phyloP scores from a whole-genome alignment of 2,888 invertebrate species.

The Pollenia labialis region DNA sequence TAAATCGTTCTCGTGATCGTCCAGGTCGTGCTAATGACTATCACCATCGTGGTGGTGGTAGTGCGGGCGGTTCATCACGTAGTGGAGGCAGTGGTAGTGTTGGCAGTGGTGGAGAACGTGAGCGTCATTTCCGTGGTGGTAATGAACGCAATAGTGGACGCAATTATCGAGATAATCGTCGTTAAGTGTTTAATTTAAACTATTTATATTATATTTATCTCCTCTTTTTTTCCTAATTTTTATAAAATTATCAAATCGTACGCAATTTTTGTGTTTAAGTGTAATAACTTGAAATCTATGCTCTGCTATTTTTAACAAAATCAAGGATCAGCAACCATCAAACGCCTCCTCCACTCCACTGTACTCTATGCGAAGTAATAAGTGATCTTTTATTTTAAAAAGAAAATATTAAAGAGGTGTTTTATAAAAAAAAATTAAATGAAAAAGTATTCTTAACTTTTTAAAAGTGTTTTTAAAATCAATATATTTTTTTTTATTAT shows the following conservation, averaged over 20 bases:
- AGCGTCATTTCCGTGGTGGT: constrained; percentile 84
- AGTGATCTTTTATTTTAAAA: constrained; percentile 61
- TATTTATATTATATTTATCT: constrained; percentile 17
- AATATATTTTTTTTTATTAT: constrained; percentile 42
- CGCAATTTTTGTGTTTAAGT: constrained; percentile 57
- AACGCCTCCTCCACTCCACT: constrained; percentile 52
- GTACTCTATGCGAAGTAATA: constrained; percentile 44
- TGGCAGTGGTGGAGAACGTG: constrained; percentile 81
- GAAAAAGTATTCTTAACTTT: constrained; percentile 59
- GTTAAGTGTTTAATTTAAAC: constrained; percentile 70
- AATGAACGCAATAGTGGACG: constrained; percentile 81
- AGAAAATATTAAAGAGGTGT: constrained; percentile 43
- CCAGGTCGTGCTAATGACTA: constrained; percentile 78
- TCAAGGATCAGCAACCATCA: constrained; percentile 29
- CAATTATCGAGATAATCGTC: constrained; percentile 77
- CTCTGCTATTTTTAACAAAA: constrained; percentile 25
- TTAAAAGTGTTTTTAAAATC: constrained; percentile 66
- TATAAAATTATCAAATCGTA: constrained; percentile 67
- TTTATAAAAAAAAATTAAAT: constrained; percentile 22
- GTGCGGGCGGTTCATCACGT: constrained; percentile 69
- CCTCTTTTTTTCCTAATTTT: constrained; percentile 33
- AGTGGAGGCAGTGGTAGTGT: constrained; percentile 61
- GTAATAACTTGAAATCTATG: constrained; percentile 49
- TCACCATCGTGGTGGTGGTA: constrained; percentile 81
- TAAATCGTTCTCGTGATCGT: constrained; percentile 82